Evolutionary conservation across 2,888 invertebrate genomes (phyloP), one percentile per base, ranked within the genome.

Genomic region (Creontiades dilutus): DNA sequence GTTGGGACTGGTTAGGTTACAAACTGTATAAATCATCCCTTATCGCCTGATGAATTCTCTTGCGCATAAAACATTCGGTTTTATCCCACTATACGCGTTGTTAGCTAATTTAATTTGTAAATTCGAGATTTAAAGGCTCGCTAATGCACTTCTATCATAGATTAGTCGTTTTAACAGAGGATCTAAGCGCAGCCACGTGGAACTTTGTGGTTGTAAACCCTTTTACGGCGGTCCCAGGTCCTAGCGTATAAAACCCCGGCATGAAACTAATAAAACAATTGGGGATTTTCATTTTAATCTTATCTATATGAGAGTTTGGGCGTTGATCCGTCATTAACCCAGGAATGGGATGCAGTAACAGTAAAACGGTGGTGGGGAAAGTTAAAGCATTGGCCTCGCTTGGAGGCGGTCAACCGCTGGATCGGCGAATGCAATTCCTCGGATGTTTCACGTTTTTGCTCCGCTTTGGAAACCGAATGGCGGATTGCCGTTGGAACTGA

Each of bases 221-320:
- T 12, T 68, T 19, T 23, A 68, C 68, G 4, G 68, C 23, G 23
- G 4, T 61, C 11, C n/a, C 13, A 16, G 23, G 68, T 2, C 23
- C 68, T 57, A 52, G 12, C 68, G 68, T 68, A 68, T 68, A 68
- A 68, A 68, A 68, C 27, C 11, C 68, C 19, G 68, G 68, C 68
- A 23, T 27, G 13, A 19, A 68, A 23, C 68, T 68, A 68, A 68
- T 68, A 68, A 68, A 68, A 68, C 68, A 68, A 68, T 68, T 23
- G 68, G 0, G 68, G 68, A 68, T 68, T 68, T 68, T 68, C 23
- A 68, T 68, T 68, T 68, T 68, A 68, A 68, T 68, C 68, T 68
- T 68, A 68, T 68, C 68, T 68, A 27, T 27, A 27, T 11, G 68
- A 61, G 61, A 61, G 68, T 68, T 27, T 68, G 68, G 23, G 23